Conservation (phyloP, 2,888 invertebrate genomes). For the Stenodera caucasica region DNA sequence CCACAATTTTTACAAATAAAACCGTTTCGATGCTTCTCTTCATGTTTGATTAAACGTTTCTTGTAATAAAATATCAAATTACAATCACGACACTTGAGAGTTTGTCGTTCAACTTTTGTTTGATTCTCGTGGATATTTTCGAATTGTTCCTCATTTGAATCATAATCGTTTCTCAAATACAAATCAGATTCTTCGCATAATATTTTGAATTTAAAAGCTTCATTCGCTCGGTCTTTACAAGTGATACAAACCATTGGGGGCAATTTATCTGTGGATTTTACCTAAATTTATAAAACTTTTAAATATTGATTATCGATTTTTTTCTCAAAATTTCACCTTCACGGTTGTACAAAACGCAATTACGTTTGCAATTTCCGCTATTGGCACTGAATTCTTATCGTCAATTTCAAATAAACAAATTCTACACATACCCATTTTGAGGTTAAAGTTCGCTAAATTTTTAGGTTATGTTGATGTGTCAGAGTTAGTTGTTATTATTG, state of each 20-base stretch:
- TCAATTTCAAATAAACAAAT: conserved; percentile 11
- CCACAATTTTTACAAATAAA: conserved; percentile 21
- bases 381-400: conserved; percentile 3
- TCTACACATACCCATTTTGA: conserved; percentile 7
- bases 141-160: neutral
- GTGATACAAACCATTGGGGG: conserved; percentile 8
- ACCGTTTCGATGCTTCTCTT: conserved; percentile 18
- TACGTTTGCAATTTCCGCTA: neutral
- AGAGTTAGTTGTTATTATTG: conserved; percentile 1
- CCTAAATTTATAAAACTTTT: neutral
- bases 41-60: conserved; percentile 16
- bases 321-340: neutral
- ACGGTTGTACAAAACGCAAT: neutral
- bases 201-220: conserved; percentile 18
- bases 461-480: conserved; percentile 14
- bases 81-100: conserved; percentile 19
- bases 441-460: too few relatives aligned
- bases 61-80: conserved; percentile 18
- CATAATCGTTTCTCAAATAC: conserved; percentile 10
- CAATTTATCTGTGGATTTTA: neutral
- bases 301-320: neutral
- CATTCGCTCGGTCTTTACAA: conserved; percentile 16
- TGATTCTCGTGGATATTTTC: too few relatives aligned
- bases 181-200: conserved; percentile 22
- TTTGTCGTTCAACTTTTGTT: neutral